These are phyloP conservation scores for Syrrhaptes paradoxus DNA, from an alignment of 2,113 vertebrate species.

Conservation along the genomic window DNA sequence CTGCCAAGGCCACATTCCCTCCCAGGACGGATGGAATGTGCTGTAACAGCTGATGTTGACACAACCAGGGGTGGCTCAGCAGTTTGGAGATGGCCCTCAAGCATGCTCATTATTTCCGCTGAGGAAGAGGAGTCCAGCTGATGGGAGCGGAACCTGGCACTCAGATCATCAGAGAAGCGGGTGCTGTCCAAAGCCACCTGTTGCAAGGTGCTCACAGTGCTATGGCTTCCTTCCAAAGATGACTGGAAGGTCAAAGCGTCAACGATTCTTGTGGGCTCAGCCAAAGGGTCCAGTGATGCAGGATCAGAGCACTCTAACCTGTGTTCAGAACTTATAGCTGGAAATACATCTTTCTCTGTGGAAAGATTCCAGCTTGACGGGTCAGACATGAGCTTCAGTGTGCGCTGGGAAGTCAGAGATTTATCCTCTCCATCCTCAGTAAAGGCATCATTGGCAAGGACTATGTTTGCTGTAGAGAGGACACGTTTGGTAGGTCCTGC, in stretches of 20 bases:
- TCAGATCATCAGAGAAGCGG: slow-evolving; percentile 78
- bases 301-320: not conserved
- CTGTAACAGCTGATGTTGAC: slow-evolving; percentile 22
- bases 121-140: slow-evolving; percentile 80
- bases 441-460: slow-evolving; percentile 4
- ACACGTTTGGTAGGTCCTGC: not conserved
- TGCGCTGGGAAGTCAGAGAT: slow-evolving; percentile 30
- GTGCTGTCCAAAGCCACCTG: slow-evolving; percentile 24
- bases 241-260: slow-evolving; percentile 32
- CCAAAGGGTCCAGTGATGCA: not conserved
- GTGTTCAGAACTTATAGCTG: not conserved
- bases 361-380: slow-evolving; percentile 16
- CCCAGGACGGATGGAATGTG: not conserved
- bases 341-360: not conserved
- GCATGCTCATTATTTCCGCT: slow-evolving; percentile 70
- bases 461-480: slow-evolving; percentile 20
- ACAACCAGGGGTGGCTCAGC: slow-evolving; percentile 48
- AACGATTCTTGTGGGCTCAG: not conserved
- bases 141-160: slow-evolving; percentile 80
- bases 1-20: slow-evolving; percentile 66
- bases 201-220: not conserved
- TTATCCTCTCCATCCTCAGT: not conserved
- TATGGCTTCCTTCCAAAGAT: not conserved
- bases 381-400: slow-evolving; percentile 10
- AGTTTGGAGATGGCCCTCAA: slow-evolving; percentile 54